phyloP scores from a whole-genome alignment of 2,797 vertebrate species.

The Clarias fuscus region DNA sequence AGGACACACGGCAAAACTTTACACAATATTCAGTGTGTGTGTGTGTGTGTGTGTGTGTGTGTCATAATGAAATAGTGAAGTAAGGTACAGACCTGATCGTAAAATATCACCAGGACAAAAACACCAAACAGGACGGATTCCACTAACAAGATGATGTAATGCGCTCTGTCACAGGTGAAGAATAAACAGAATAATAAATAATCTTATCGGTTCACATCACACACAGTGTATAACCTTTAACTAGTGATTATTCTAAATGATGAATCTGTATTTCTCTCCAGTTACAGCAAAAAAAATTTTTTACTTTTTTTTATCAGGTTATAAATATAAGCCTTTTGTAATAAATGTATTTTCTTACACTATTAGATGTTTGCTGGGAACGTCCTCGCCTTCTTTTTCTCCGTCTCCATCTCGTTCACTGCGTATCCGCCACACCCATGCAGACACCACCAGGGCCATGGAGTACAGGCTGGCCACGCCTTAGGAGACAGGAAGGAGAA shows the following conservation, averaged over 20 bases:
- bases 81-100: constrained; percentile 78
- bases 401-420: constrained; percentile 66
- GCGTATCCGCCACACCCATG: constrained; percentile 78
- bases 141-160: constrained; percentile 83
- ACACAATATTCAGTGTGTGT: background rate
- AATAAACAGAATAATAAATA: background rate
- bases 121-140: constrained; percentile 83
- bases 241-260: background rate
- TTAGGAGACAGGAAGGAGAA: constrained; percentile 42
- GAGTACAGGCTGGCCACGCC: constrained; percentile 82
- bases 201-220: background rate
- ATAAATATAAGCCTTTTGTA: background rate
- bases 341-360: constrained; percentile 61
- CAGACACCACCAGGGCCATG: constrained; percentile 75
- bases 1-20: background rate
- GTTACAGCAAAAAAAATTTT: background rate
- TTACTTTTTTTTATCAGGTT: background rate
- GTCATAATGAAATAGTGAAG: background rate
- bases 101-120: constrained; percentile 84
- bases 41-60: constrained; percentile 5
- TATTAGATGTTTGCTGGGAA: constrained; percentile 73
- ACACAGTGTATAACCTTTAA: background rate
- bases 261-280: background rate
- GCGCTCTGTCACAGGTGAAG: constrained; percentile 67
- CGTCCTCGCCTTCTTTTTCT: constrained; percentile 65